Evolutionary conservation across 2,113 vertebrate genomes (phyloP), one percentile per base, ranked within the genome.

Genomic region (Hippolais icterina): DNA sequence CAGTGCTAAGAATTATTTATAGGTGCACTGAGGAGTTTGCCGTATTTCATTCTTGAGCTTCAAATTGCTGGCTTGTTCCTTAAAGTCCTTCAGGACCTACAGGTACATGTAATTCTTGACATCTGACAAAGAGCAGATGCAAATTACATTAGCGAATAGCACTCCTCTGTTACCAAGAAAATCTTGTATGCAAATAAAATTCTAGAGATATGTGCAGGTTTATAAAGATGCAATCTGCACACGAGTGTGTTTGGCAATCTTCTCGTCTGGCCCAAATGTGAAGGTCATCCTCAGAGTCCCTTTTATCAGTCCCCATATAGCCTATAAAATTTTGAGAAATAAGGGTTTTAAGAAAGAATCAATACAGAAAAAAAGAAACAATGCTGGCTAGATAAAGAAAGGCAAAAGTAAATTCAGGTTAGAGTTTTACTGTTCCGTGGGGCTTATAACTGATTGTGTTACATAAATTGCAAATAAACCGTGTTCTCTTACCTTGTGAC

Each of bases 1-100:
- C 79, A 90, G 89, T 53, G 42, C 42, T 84, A 74, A 49, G 87
- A 69, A 90, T 61, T 93, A 95, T 85, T 96, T 94, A 96, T 75
- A 71, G 20, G 88, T 69, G 72, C 33, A 72, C 65, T 33, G 71
- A 60, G 88, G 54, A 90, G 53, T 50, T 72, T 69, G 64, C 69
- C 75, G 66, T 83, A 74, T 72, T 95, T 87, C 2, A 42, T 54
- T 85, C 87, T 63, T 87, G 81, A 80, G 54, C 31, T 78, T 93
- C 81, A 86, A 59, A 79, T 9, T 2, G 9, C 70, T 86, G 53
- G 28, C 52, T 82, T 92, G 37, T n/a, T 87, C 60, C 60, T 68
- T 60, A 77, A 94, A 84, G 37, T 46, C 76, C 66, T 87, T 79
- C 33, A 88, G 50, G 70, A 65, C 63, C 77, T 72, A 71, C 31